A percentile compares a stretch with the other conserved stretches of the same genome.
These are phyloP conservation scores for Drosophila recens DNA, from an alignment of 2,888 invertebrate genomes.

Conservation along the genomic window DNA sequence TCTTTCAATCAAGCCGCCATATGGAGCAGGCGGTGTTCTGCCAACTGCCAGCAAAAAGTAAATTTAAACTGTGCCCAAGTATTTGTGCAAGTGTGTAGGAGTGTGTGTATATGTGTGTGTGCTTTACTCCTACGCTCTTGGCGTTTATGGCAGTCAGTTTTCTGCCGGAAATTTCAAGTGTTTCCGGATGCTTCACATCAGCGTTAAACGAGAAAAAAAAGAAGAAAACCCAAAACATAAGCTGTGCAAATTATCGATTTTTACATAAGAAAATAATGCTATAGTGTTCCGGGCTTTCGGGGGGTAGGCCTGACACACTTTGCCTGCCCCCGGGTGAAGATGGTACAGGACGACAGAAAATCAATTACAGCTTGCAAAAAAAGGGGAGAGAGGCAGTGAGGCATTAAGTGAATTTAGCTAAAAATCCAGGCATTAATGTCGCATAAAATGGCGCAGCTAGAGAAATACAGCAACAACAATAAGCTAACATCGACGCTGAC, in stretches of 20 bases:
- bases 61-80: conserved; percentile 37
- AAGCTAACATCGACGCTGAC: conserved; percentile 13
- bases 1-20: conserved; percentile 53
- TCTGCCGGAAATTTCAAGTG: conserved; percentile 75
- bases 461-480: conserved; percentile 18
- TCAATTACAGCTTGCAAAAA: conserved; percentile 62
- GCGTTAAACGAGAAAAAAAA: conserved; percentile 18
- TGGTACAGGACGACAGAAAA: conserved; percentile 47
- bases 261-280: conserved; percentile 62
- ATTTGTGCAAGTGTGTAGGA: conserved; percentile 23
- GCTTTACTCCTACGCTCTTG: conserved; percentile 4
- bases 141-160: conserved; percentile 25
- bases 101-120: conserved; percentile 28
- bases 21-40: conserved; percentile 57
- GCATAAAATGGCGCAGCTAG: conserved; percentile 53
- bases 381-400: conserved; percentile 5
- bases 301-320: conserved; percentile 63
- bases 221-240: conserved; percentile 60
- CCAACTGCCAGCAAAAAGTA: conserved; percentile 58
- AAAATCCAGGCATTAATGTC: conserved; percentile 68
- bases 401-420: conserved; percentile 71
- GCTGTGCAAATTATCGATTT: conserved; percentile 74
- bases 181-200: conserved; percentile 53
- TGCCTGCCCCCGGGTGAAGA: conserved; percentile 26
- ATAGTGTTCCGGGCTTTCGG: conserved; percentile 21